Evolutionary conservation across 1,140 invertebrate species (phyloP), one percentile per base, ranked within the genome.

Genomic region (Thaumetopoea pityocampa): DNA sequence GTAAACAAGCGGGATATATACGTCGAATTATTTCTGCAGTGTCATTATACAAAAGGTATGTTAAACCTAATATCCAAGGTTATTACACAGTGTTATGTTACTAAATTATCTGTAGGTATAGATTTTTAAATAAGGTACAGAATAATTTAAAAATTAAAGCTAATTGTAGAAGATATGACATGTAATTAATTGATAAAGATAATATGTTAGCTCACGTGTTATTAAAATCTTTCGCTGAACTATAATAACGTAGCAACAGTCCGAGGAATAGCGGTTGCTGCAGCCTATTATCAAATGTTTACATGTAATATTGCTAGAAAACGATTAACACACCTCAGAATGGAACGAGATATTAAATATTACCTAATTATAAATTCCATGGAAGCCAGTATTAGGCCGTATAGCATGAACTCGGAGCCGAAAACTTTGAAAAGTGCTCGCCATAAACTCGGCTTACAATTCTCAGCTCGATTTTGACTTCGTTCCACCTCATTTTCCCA

Each of bases 331-430:
- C 5, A 7, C 5, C 8, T 23, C 22, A 23, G n/a, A 23, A 23
- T 23, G 22, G 22, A 5, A 23, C 5, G 22, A 3, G 3, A 9
- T 30, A n/a, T n/a, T n/a, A n/a, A n/a, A n/a, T n/a, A n/a, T 35
- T 66, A 88, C 87, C 78, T 84, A 33, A 87, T 73, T 8, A 85
- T 35, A 51, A 88, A 84, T 59, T 88, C 87, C 60, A 86, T 80
- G 33, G 87, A 55, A 14, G 86, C 87, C 23, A 86, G 58, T 12
- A 86, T 64, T 0, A 87, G 38, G 2, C 87, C 88, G 42, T 84
- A 84, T 0, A 86, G 23, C 24, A 87, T 47, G 2, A 82, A 56
- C 19, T 78, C 69, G n/a, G 43, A 43, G 0, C 85, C 86, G 43
- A 88, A 88, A 6, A 83, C 83, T 55, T 69, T 79, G 4, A 67